Evolutionary conservation across 2,888 invertebrate species (phyloP).

Genomic region (Drosophila neonasuta): DNA sequence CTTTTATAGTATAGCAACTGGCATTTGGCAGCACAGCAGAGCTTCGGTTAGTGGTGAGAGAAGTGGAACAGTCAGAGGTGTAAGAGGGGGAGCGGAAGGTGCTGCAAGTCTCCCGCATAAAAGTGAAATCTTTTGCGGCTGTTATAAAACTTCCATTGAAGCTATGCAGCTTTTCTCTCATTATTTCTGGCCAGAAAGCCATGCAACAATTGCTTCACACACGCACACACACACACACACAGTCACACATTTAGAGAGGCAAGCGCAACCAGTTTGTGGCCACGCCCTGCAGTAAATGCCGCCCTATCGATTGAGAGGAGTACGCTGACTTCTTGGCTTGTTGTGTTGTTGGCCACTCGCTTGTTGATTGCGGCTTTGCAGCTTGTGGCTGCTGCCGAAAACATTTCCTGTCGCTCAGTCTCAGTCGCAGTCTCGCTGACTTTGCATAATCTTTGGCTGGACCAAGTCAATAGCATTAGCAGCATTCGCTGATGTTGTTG

Average conservation of each 20-base stretch:
- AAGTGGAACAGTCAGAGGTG: not conserved
- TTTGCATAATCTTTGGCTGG: constrained; percentile 66
- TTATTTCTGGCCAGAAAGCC: constrained; percentile 38
- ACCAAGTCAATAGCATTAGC: constrained; percentile 23
- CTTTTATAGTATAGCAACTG: not conserved
- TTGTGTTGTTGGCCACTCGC: not conserved
- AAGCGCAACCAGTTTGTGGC: constrained; percentile 41
- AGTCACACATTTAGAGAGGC: not conserved
- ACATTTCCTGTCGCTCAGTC: constrained; percentile 57
- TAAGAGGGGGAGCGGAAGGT: not conserved
- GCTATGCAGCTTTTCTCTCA: constrained; percentile 34
- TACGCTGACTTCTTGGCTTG: constrained; percentile 9
- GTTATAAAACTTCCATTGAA: constrained; percentile 58
- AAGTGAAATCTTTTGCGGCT: constrained; percentile 67
- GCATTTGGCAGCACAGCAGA: constrained; percentile 2
- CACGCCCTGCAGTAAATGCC: constrained; percentile 16
- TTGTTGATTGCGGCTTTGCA: not conserved
- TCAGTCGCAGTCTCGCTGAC: constrained; percentile 20
- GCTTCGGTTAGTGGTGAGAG: not conserved
- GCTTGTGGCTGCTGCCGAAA: constrained; percentile 23
- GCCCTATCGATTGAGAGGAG: constrained; percentile 30
- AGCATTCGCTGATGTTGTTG: constrained; percentile 9
- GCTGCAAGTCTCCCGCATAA: constrained; percentile 51
- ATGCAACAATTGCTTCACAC: constrained; percentile 57
- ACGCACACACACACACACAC: constrained; percentile 11